Base-by-base conservation (phyloP, 2,113 vertebrate species). In the Calidris pugnax region DNA sequence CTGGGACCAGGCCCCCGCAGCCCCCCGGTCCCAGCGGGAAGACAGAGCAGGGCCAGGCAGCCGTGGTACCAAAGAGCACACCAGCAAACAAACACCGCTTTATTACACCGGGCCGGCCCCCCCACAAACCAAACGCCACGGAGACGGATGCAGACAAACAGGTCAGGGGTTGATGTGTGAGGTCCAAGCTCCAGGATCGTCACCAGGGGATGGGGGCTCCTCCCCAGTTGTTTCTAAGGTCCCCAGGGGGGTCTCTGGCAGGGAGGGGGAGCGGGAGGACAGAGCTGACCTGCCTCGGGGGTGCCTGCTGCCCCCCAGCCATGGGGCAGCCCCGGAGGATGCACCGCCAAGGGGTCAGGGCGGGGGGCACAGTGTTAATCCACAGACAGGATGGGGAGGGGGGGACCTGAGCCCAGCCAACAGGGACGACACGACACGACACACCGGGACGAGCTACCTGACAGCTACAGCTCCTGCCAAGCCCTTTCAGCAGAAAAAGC, bases 1-100 rank as follows among this genome's bases (percentile, higher is more conserved):
- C 13, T 14, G 33, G 4, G 21, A 39, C 12, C 32, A 8, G 33
- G 28, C 3, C 28, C 39, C 32, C 32, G 7, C 2, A 20, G n/a
- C 2, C 21, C 43, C 8, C 6, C 4, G 13, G 56, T 28, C 19
- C 45, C 2, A 0, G 10, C 50, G 35, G 35, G 1, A 28, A 50
- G n/a, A 71, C 3, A 20, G 48, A 26, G 9, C 67, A 57, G 0
- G 5, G 26, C 35, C 59, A 53, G 2, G 3, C 41, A 57, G 19
- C 16, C 4, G 0, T 3, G 7, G 45, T 51, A 90, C 63, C 67
- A 63, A 77, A 76, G 66, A 56, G 50, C 89, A 89, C 47, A 43
- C 39, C n/a, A 74, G 93, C 85, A 93, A 81, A 81, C 56, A 43
- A 75, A 81, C 56, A 43, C 37, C 10, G 35, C 81, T 69, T 95